These are phyloP conservation scores for Prionchulus punctatus DNA, from an alignment of 2,888 invertebrate genomes.

Conservation along the genomic window DNA sequence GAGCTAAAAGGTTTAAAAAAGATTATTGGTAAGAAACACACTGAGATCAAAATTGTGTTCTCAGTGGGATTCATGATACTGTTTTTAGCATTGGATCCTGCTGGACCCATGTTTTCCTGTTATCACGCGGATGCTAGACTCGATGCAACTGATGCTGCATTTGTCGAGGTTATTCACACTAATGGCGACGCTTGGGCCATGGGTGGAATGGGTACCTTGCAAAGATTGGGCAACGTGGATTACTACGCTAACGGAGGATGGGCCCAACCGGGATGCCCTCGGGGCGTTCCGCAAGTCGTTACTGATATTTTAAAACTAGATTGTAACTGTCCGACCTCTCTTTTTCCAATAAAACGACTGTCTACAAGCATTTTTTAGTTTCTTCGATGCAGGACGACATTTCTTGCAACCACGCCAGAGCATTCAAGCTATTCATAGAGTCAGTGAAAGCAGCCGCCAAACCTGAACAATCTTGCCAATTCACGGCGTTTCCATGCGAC, in stretches of 20 bases:
- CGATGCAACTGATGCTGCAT: conserved; percentile 24
- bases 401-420: conserved; percentile 71
- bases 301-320: background rate
- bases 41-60: too few relatives aligned
- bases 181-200: conserved; percentile 16
- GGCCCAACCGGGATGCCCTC: conserved; percentile 9
- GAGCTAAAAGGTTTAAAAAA: background rate
- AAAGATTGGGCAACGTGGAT: conserved; percentile 12
- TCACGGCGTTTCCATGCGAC: conserved; percentile 57
- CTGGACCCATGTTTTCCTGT: background rate
- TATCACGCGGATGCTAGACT: conserved; percentile 15
- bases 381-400: conserved; percentile 35
- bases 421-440: conserved; percentile 65
- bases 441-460: conserved; percentile 43
- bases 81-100: background rate
- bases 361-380: background rate
- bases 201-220: conserved; percentile 10
- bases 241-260: conserved; percentile 12
- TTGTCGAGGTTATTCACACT: conserved; percentile 29
- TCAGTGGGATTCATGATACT: too few relatives aligned
- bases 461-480: conserved; percentile 51
- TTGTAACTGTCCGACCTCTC: background rate
- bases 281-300: background rate
- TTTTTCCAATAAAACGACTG: background rate
- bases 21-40: conserved; percentile 1